Percentiles rank a stretch among this genome's conserved stretches.
Evolutionary conservation across 2,797 vertebrate species (phyloP).

Genomic region (Sebastolobus altivelis): DNA sequence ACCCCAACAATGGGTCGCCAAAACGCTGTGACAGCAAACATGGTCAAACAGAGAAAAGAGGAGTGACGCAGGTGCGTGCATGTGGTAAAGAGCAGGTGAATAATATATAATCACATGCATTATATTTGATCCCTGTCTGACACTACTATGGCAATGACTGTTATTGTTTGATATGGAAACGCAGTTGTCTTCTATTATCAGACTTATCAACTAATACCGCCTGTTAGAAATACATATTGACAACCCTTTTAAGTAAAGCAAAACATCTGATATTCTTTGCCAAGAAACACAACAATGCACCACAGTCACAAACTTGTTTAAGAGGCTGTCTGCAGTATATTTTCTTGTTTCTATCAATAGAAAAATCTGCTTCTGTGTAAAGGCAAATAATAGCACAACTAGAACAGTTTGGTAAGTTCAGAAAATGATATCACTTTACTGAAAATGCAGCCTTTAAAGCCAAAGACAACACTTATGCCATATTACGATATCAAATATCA

Average conservation of each 20-base stretch:
- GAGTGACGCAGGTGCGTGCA: constrained; percentile 70
- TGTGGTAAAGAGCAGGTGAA: constrained; percentile 55
- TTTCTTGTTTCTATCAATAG: constrained; percentile 1
- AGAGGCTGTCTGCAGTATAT: background rate
- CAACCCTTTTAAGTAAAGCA: constrained; percentile 18
- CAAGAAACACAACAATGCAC: constrained; percentile 10
- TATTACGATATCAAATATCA: too few species aligned
- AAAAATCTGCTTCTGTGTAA: constrained; percentile 8
- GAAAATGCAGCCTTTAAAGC: too few species aligned
- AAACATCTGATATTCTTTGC: background rate
- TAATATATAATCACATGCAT: constrained; percentile 61
- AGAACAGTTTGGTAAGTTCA: too few species aligned
- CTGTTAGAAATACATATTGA: constrained; percentile 6
- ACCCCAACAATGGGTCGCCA: constrained; percentile 49
- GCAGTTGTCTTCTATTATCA: constrained; percentile 13
- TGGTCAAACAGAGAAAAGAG: constrained; percentile 58
- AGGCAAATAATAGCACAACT: too few species aligned
- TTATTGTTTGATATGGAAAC: constrained; percentile 16
- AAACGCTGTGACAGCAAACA: constrained; percentile 74
- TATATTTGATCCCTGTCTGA: constrained; percentile 49
- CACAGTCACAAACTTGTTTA: constrained; percentile 7
- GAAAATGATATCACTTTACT: too few species aligned
- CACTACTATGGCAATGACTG: constrained; percentile 40
- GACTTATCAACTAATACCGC: constrained; percentile 8
- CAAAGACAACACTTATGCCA: too few species aligned